phyloP scores from a whole-genome alignment of 2,888 invertebrate species.

The Heteromurus nitidus region DNA sequence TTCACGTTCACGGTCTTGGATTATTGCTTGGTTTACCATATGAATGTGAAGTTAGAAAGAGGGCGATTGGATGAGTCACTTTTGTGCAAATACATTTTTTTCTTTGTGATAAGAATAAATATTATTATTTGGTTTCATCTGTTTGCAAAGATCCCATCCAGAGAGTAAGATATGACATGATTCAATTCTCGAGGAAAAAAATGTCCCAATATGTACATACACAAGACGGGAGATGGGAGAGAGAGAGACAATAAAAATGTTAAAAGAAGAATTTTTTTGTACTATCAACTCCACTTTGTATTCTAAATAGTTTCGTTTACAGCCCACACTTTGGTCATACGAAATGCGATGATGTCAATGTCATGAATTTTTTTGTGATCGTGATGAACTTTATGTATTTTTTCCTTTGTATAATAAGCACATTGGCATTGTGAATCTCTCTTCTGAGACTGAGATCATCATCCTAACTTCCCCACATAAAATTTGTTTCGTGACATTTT shows the following conservation, averaged over 20 bases:
- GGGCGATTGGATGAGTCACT: neutral
- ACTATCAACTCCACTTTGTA: too few relatives aligned
- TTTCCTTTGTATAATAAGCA: neutral
- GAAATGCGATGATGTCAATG: slow-evolving; percentile 22
- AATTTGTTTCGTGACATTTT: neutral
- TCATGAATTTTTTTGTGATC: too few relatives aligned
- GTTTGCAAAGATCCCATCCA: too few relatives aligned
- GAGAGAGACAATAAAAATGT: neutral
- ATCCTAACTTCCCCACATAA: too few relatives aligned
- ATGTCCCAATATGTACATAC: neutral
- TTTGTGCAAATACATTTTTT: neutral
- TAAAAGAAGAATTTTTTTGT: too few relatives aligned
- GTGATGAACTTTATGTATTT: slow-evolving; percentile 8
- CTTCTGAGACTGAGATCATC: too few relatives aligned
- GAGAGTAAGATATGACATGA: neutral
- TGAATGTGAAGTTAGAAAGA: too few relatives aligned
- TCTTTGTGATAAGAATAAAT: too few relatives aligned
- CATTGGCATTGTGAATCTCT: neutral
- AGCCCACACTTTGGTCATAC: neutral
- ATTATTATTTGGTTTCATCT: too few relatives aligned
- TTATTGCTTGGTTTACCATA: too few relatives aligned
- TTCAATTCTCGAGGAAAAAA: neutral
- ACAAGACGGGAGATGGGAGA: neutral
- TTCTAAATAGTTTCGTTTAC: too few relatives aligned
- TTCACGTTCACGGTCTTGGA: too few relatives aligned